Evolutionary conservation across 2,888 invertebrate species (phyloP), one percentile per base, ranked within the genome.

Genomic region (Saturnia japonica): DNA sequence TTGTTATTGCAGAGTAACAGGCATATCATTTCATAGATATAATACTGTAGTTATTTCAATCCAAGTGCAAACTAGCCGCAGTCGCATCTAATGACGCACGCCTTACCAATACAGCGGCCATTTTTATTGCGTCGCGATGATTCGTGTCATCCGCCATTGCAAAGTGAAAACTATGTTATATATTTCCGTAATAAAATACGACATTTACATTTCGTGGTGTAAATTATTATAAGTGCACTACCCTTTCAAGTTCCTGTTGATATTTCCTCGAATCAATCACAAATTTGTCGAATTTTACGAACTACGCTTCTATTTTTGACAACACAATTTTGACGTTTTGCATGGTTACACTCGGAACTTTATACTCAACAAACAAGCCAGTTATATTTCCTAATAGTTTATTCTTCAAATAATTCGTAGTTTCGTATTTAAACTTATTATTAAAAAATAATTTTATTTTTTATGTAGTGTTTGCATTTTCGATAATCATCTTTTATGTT

Each of bases 71-170:
- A 76, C 74, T 75, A 80, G 82, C 81, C 84, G 82, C 82, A 84
- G 81, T 85, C 83, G 78, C 84, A 84, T 76, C 28, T 87, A 86
- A 88, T 91, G 91, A 91, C 92, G 92, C 93, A 90, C 92, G 93
- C 93, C 93, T 93, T 94, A 94, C 94, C 94, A 86, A 88, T 85
- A 87, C 80, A 91, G 91, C 93, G 93, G 93, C 94, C 94, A 94
- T 94, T 89, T 94, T 94, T 93, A 93, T 94, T 94, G 92, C 93
- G 93, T 92, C 91, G 91, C 88, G 93, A 91, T 90, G 92, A 90
- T 91, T 94, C 93, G 93, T 94, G 94, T 93, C 93, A 93, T 92
- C 94, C 94, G 94, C 94, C 94, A 94, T 94, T 94, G 91, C 84
- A 88, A 88, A 88, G 85, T 84, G 76, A 83, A 87, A 90, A 90